Evolutionary conservation across 2,888 invertebrate species (phyloP).

Genomic region (Reticulitermes lucifugus): DNA sequence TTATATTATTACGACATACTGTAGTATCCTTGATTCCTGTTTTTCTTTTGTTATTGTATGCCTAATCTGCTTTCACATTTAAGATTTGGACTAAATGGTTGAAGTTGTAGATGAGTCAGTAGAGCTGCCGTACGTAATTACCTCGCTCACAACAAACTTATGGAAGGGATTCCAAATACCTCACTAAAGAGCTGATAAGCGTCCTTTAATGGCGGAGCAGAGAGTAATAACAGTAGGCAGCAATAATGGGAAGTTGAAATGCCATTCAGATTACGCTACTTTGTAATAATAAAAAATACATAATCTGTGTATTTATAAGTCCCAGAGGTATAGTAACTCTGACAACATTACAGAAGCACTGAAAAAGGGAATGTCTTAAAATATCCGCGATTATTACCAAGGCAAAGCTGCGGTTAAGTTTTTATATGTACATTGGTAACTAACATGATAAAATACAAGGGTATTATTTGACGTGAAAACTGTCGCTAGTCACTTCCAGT

Average conservation of each 20-base stretch:
- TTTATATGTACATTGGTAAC: neutral
- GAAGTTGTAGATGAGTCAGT: neutral
- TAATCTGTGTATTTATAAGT: neutral
- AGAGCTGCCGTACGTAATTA: neutral
- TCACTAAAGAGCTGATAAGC: slow-evolving; percentile 5
- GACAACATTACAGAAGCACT: neutral
- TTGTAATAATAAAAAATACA: slow-evolving; percentile 1
- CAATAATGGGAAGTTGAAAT: neutral
- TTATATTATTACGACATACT: neutral
- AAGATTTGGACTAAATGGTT: neutral
- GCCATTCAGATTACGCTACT: neutral
- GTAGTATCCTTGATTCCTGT: neutral
- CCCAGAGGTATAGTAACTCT: neutral
- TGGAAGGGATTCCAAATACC: neutral
- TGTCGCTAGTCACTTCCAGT: no score
- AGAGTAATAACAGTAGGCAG: neutral
- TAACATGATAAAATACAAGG: no score
- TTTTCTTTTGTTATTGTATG: neutral
- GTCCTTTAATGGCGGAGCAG: neutral
- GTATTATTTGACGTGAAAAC: no score
- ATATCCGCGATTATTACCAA: neutral
- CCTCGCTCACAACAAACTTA: neutral
- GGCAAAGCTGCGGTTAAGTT: neutral
- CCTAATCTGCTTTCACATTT: neutral
- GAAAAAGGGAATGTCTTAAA: neutral